A percentile compares a stretch with the other conserved stretches of the same genome.
Evolutionary conservation across 2,888 invertebrate species (phyloP).

Genomic region (Diaprepes abbreviatus): DNA sequence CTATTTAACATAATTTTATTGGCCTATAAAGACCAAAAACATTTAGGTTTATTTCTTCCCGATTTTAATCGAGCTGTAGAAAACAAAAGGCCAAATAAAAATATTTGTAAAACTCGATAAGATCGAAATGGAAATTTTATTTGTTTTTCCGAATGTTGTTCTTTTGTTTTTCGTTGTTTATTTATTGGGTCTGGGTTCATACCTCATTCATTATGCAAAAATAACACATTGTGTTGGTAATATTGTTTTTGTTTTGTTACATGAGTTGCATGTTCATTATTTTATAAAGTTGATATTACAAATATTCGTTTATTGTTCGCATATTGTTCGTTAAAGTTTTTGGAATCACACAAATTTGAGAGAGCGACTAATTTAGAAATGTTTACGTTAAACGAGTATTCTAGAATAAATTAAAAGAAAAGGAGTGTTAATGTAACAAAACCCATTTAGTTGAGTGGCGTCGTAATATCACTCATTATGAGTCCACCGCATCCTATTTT

Average conservation of each 20-base stretch:
- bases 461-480: no score
- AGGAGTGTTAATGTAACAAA: no score
- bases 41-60: slow-evolving; percentile 12
- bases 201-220: slow-evolving; percentile 18
- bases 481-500: no score
- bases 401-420: no score
- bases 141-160: slow-evolving; percentile 31
- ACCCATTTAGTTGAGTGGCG: no score
- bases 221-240: slow-evolving; percentile 9
- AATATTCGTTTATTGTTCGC: no score
- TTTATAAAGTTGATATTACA: background rate
- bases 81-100: slow-evolving; percentile 34
- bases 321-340: no score
- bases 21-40: slow-evolving; percentile 3
- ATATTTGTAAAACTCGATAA: slow-evolving; percentile 38
- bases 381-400: no score
- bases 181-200: slow-evolving; percentile 14
- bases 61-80: slow-evolving; percentile 21
- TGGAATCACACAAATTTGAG: no score
- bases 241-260: slow-evolving; percentile 2
- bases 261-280: slow-evolving; percentile 3
- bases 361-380: no score
- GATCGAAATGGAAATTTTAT: slow-evolving; percentile 35
- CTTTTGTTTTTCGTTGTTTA: slow-evolving; percentile 24
- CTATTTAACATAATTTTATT: slow-evolving; percentile 1